These are phyloP conservation scores for Macropodus opercularis DNA, from an alignment of 2,797 vertebrate genomes.

Conservation along the genomic window DNA sequence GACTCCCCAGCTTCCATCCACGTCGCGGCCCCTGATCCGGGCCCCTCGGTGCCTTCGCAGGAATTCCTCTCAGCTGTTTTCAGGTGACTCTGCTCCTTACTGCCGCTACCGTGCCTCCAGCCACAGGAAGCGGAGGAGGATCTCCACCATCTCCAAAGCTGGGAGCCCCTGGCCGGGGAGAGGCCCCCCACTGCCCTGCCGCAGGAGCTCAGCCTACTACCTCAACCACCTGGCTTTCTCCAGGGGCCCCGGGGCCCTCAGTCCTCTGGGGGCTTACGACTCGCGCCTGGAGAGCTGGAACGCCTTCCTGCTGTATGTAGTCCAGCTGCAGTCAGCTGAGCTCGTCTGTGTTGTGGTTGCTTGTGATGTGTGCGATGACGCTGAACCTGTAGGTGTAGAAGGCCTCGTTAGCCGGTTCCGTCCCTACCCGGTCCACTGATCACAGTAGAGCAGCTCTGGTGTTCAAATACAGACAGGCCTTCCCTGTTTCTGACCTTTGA, in stretches of 20 bases:
- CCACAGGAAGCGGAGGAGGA: slow-evolving; percentile 65
- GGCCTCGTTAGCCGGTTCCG: too few relatives aligned
- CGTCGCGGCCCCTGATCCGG: slow-evolving; percentile 67
- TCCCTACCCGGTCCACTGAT: too few relatives aligned
- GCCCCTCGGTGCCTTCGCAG: slow-evolving; percentile 84
- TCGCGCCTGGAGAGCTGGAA: slow-evolving; percentile 81
- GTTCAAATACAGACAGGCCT: too few relatives aligned
- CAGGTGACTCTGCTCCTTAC: slow-evolving; percentile 63
- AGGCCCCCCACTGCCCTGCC: slow-evolving; percentile 53
- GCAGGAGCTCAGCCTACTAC: slow-evolving; percentile 69
- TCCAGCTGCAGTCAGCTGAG: not conserved
- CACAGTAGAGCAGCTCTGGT: slow-evolving; percentile 44
- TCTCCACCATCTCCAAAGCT: slow-evolving; percentile 74
- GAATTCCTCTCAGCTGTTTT: slow-evolving; percentile 80
- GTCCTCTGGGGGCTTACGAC: slow-evolving; percentile 62
- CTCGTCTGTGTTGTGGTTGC: too few relatives aligned
- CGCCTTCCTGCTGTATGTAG: slow-evolving; percentile 89
- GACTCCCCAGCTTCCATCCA: not conserved
- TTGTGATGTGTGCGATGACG: not conserved
- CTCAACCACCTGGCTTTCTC: slow-evolving; percentile 56
- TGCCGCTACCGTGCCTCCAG: slow-evolving; percentile 54
- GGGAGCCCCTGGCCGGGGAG: slow-evolving; percentile 72
- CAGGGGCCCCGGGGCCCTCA: slow-evolving; percentile 66
- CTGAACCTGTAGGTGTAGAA: not conserved
- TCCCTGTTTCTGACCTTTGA: too few relatives aligned